These are phyloP conservation scores for Armadillidium nasatum DNA, from an alignment of 1,140 invertebrate species.

Conservation along the genomic window DNA sequence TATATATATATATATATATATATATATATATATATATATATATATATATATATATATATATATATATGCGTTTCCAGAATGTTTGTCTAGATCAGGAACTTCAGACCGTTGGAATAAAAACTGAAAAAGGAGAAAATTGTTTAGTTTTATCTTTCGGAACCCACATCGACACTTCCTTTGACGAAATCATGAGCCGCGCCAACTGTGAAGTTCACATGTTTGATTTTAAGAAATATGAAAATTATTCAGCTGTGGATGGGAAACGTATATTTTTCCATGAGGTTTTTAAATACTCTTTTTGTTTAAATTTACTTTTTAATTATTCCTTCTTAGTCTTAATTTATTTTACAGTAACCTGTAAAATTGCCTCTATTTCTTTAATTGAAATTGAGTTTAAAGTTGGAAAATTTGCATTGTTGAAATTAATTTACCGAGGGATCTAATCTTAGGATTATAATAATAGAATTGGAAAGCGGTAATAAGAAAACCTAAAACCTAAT, in stretches of 20 bases:
- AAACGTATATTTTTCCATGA: neutral
- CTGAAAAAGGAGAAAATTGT: neutral
- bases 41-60: neutral
- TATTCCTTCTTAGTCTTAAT: too few relatives aligned
- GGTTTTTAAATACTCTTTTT: neutral
- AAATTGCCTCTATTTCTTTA: too few relatives aligned
- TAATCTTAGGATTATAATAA: too few relatives aligned
- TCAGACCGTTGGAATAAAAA: neutral
- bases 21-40: too few relatives aligned
- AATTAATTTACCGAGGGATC: too few relatives aligned
- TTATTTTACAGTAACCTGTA: too few relatives aligned
- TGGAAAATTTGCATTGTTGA: too few relatives aligned
- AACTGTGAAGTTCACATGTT: constrained; percentile 5
- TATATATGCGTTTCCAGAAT: neutral
- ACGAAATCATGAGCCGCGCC: neutral
- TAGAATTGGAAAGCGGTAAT: too few relatives aligned
- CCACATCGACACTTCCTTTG: neutral
- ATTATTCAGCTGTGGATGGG: neutral
- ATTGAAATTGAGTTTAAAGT: too few relatives aligned
- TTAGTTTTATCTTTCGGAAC: neutral
- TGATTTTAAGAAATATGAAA: neutral
- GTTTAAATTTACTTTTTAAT: too few relatives aligned
- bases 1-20: too few relatives aligned
- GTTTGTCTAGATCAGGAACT: neutral
- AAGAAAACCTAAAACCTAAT: too few relatives aligned